phyloP scores from a whole-genome alignment of 2,888 invertebrate genomes.

The Pediacus dermestoides region DNA sequence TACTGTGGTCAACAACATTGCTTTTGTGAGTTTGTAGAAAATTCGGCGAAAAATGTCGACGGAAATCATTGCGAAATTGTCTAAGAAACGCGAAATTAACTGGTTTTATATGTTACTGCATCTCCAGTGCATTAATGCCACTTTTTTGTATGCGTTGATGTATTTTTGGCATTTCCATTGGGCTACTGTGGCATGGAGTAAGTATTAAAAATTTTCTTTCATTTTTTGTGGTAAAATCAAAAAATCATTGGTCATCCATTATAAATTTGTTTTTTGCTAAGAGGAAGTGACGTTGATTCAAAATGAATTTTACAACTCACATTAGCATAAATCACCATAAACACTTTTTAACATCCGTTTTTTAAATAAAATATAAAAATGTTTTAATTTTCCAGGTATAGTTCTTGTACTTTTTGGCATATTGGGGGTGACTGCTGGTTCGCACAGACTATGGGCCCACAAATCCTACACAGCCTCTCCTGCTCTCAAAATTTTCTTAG shows the following conservation, averaged over 20 bases:
- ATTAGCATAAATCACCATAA: no score
- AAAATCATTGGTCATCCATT: no score
- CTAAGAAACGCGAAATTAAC: not conserved
- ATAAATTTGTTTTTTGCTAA: no score
- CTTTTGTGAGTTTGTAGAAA: no score
- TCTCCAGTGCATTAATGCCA: not conserved
- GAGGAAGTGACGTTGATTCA: no score
- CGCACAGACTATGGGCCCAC: conserved; percentile 93
- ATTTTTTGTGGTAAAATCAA: no score
- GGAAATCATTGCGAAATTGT: conserved; percentile 1
- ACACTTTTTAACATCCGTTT: no score
- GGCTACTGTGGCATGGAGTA: conserved; percentile 2
- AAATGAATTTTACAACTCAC: no score
- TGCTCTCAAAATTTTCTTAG: conserved; percentile 69
- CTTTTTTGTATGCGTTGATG: not conserved
- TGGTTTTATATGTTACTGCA: conserved; percentile 1
- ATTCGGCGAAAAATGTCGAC: not conserved
- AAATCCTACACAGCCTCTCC: conserved; percentile 72
- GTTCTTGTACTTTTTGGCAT: conserved; percentile 1
- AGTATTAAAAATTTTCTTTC: conserved; percentile 8
- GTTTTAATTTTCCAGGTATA: not conserved
- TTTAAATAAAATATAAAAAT: no score
- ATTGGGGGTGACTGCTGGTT: conserved; percentile 84
- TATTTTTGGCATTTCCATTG: not conserved
- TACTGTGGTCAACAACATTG: not conserved